A percentile compares a stretch with the other conserved stretches of the same genome.
Evolutionary conservation across 2,888 invertebrate genomes (phyloP).

Genomic region (Eucera pruinosa): DNA sequence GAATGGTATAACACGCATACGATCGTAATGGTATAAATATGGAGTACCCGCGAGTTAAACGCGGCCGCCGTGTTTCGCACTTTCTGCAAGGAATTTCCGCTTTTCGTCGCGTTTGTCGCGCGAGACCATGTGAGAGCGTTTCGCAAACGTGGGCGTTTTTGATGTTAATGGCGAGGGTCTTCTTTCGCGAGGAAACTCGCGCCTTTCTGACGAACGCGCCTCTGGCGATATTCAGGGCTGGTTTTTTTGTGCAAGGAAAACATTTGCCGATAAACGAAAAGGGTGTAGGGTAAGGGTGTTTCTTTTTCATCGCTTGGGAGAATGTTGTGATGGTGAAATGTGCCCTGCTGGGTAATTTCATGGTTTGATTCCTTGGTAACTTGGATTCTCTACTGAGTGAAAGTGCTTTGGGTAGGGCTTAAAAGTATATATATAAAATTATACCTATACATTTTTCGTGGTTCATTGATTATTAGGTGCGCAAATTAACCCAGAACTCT

Average conservation of each 20-base stretch:
- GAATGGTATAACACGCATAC: neutral
- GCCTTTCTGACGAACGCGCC: slow-evolving; percentile 9
- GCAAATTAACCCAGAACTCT: too few species aligned
- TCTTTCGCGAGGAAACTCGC: slow-evolving; percentile 23
- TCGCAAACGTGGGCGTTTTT: slow-evolving; percentile 33
- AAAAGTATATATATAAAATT: too few species aligned
- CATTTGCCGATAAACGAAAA: slow-evolving; percentile 5
- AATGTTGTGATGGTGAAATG: neutral
- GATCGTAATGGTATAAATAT: slow-evolving; percentile 60
- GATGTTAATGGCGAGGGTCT: slow-evolving; percentile 39
- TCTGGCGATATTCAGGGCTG: slow-evolving; percentile 6
- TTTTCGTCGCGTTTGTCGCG: slow-evolving; percentile 42
- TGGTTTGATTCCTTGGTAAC: neutral
- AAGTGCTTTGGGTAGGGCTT: neutral
- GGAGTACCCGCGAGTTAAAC: slow-evolving; percentile 56
- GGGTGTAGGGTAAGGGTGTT: neutral
- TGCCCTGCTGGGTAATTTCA: neutral
- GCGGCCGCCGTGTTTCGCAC: slow-evolving; percentile 47
- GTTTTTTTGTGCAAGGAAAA: slow-evolving; percentile 4
- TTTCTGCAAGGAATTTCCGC: slow-evolving; percentile 56
- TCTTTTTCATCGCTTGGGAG: neutral
- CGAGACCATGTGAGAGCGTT: slow-evolving; percentile 14
- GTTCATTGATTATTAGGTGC: too few species aligned
- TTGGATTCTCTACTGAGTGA: neutral
- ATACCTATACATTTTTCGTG: neutral